Conservation (phyloP, 2,797 vertebrate genomes). For the Acrocephalus scirpaceus region DNA sequence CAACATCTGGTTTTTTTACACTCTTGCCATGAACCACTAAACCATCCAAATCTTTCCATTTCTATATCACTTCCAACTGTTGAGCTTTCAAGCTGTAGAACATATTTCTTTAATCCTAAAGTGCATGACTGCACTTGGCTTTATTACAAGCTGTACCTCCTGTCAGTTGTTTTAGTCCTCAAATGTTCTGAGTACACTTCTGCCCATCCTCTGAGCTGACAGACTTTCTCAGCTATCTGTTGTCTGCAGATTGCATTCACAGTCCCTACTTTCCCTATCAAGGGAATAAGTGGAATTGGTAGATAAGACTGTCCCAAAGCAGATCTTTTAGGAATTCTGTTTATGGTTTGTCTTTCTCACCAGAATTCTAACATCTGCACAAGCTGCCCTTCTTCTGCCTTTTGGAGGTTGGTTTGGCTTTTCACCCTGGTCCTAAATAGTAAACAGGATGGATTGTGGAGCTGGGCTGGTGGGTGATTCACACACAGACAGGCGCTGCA, state of each 20-base stretch:
- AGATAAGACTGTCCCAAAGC: conserved; percentile 34
- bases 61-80: conserved; percentile 18
- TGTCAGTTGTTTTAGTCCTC: conserved; percentile 19
- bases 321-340: conserved; percentile 48
- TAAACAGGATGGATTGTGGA: conserved; percentile 18
- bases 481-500: rapidly evolving
- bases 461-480: neutral
- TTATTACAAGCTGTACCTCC: conserved; percentile 4
- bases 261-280: neutral
- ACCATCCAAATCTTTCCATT: neutral
- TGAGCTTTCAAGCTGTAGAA: conserved; percentile 6
- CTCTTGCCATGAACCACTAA: conserved; percentile 6
- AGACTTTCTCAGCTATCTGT: conserved; percentile 39
- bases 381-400: conserved; percentile 7
- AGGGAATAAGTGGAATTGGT: conserved; percentile 41
- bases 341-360: conserved; percentile 47
- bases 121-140: conserved; percentile 15
- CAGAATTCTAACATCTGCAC: conserved; percentile 46
- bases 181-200: neutral
- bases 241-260: neutral
- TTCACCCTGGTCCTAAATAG: neutral
- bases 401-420: conserved; percentile 5
- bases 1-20: conserved; percentile 29
- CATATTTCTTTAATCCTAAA: conserved; percentile 36
- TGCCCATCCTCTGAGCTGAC: neutral